These are phyloP conservation scores for Drosophila falleni DNA, from an alignment of 2,888 invertebrate genomes.

Conservation along the genomic window DNA sequence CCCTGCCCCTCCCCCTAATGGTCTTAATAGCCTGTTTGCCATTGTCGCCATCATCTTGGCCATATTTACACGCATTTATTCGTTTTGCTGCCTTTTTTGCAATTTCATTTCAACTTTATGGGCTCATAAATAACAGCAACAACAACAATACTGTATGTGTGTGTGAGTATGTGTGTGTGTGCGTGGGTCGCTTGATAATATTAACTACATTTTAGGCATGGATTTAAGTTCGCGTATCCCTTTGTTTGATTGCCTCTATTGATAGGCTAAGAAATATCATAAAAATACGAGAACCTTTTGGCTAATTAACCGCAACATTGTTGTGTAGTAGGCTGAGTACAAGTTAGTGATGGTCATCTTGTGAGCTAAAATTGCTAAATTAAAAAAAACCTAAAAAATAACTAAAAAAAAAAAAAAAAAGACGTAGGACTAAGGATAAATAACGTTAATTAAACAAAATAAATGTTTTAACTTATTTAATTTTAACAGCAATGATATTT, in stretches of 20 bases:
- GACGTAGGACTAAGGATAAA: no score
- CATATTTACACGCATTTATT: constrained; percentile 54
- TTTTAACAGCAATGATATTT: no score
- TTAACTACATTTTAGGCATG: constrained; percentile 11
- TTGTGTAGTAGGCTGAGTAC: no score
- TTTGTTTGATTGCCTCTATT: constrained; percentile 20
- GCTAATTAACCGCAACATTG: constrained; percentile 41
- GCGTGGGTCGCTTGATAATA: constrained; percentile 22
- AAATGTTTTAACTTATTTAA: no score
- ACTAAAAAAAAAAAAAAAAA: no score
- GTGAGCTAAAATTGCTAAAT: no score
- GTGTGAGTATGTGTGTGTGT: not conserved
- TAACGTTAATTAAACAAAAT: no score
- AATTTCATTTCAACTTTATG: constrained; percentile 73
- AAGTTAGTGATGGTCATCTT: no score
- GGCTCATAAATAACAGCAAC: constrained; percentile 79
- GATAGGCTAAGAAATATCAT: constrained; percentile 14
- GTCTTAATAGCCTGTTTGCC: constrained; percentile 77
- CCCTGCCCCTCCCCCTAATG: constrained; percentile 41
- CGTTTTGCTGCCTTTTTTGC: constrained; percentile 43
- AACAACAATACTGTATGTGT: not conserved
- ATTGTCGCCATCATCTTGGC: constrained; percentile 74
- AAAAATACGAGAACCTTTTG: constrained; percentile 18
- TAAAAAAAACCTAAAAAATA: no score
- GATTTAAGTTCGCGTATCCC: constrained; percentile 10